A percentile compares a stretch with the other conserved stretches of the same genome.
These are phyloP conservation scores for Neomorphus geoffroyi DNA, from an alignment of 2,797 vertebrate species.

Conservation along the genomic window DNA sequence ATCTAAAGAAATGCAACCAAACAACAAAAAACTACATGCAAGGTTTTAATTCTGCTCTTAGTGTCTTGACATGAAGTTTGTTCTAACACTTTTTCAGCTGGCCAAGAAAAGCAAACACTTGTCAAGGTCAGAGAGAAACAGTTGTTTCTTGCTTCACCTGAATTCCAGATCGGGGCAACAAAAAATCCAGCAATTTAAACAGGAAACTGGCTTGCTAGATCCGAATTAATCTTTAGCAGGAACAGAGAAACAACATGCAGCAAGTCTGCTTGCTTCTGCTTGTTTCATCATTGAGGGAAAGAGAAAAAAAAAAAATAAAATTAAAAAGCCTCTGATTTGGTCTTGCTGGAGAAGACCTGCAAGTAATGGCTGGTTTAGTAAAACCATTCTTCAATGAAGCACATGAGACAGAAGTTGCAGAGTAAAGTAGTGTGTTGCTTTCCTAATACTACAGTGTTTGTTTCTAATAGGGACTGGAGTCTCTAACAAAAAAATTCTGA, in stretches of 20 bases:
- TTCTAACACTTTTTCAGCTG: slow-evolving; percentile 19
- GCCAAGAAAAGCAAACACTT: slow-evolving; percentile 31
- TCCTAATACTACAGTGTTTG: neutral
- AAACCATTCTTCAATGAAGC: neutral
- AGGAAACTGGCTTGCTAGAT: slow-evolving; percentile 10
- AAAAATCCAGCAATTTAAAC: neutral
- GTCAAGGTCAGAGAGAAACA: slow-evolving; percentile 45
- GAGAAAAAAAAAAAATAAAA: neutral
- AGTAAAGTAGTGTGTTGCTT: neutral
- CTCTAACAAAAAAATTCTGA: neutral
- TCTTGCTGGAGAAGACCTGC: neutral
- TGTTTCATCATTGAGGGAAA: neutral
- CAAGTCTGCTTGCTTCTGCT: neutral
- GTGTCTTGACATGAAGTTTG: neutral
- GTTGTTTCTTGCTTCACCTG: slow-evolving; percentile 13
- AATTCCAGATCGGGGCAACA: slow-evolving; percentile 41
- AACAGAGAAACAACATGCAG: neutral
- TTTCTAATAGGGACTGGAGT: neutral
- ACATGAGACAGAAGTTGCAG: neutral
- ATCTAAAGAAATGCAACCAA: neutral
- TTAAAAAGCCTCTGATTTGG: neutral
- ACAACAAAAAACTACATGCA: neutral
- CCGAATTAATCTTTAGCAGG: slow-evolving; percentile 6
- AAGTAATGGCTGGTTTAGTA: neutral
- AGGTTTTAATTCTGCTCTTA: slow-evolving; percentile 19